Evolutionary conservation across 2,797 vertebrate genomes (phyloP).

Genomic region (Lepilemur ruficaudatus): DNA sequence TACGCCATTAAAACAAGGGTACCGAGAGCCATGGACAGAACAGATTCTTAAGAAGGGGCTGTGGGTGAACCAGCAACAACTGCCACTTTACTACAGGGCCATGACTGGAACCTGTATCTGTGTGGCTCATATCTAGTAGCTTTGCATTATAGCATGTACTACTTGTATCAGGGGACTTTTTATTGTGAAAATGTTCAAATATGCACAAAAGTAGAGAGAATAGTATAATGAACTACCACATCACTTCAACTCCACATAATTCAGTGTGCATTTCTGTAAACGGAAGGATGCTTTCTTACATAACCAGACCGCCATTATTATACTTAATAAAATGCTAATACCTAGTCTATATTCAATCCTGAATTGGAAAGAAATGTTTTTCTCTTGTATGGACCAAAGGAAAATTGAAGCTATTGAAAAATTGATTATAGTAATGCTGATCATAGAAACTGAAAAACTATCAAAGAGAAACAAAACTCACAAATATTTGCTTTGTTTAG

Average conservation of each 20-base stretch:
- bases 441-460: background rate
- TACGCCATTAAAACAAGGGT: background rate
- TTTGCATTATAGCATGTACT: background rate
- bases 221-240: background rate
- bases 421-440: background rate
- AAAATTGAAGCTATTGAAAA: conserved; percentile 24
- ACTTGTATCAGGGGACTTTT: background rate
- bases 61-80: no score
- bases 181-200: conserved; percentile 11
- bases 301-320: background rate
- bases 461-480: conserved; percentile 4
- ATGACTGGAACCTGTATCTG: no score
- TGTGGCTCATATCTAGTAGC: background rate
- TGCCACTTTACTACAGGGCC: background rate
- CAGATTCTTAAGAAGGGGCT: background rate
- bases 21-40: background rate
- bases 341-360: background rate
- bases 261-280: background rate
- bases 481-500: background rate
- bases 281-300: background rate
- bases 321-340: background rate
- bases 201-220: background rate
- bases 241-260: background rate
- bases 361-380: conserved; percentile 9
- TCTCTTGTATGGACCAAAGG: background rate